These are phyloP conservation scores for Laticauda laticaudata DNA, from an alignment of 2,113 vertebrate species.

Conservation along the genomic window DNA sequence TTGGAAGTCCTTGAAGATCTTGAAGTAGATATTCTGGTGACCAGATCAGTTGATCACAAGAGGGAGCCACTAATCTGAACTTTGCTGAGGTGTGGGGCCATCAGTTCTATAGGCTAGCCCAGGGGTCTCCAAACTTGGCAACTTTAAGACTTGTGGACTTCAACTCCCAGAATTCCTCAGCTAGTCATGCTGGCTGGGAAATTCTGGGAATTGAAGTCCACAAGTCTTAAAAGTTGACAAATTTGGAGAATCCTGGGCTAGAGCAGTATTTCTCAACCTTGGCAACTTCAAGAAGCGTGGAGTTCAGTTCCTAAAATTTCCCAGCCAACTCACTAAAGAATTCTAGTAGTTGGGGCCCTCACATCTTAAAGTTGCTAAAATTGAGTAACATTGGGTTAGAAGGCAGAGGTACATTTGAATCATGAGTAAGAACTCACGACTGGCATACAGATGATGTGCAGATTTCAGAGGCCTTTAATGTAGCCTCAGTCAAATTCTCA, in stretches of 20 bases:
- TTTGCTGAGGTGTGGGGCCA: background rate
- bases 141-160: background rate
- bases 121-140: background rate
- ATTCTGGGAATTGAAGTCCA: too few species aligned
- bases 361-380: background rate
- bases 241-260: too few species aligned
- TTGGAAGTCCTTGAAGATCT: background rate
- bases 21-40: background rate
- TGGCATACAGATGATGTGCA: background rate
- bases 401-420: too few species aligned
- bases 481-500: background rate
- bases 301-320: background rate
- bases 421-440: background rate
- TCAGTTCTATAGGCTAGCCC: background rate
- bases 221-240: too few species aligned
- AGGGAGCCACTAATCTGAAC: background rate
- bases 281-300: too few species aligned
- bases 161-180: background rate
- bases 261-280: too few species aligned
- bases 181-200: too few species aligned
- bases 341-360: background rate
- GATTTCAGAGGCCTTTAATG: background rate
- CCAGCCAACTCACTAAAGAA: background rate
- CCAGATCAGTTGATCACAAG: background rate
- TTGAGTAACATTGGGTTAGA: background rate